These are phyloP conservation scores for Champsocephalus gunnari DNA, from an alignment of 2,797 vertebrate genomes.

Conservation along the genomic window DNA sequence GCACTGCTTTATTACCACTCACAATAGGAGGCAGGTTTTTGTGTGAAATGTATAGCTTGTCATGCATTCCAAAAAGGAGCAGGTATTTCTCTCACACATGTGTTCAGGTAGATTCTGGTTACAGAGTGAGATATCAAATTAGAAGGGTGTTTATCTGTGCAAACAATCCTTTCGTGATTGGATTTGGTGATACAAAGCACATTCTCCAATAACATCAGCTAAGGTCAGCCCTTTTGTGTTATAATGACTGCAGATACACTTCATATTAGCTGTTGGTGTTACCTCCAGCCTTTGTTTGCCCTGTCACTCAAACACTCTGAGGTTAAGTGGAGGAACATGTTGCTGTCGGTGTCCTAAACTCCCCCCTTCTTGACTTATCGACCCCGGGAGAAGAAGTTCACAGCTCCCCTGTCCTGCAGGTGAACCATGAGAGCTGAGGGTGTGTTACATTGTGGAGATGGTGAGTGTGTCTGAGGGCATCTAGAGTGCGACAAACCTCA, in stretches of 20 bases:
- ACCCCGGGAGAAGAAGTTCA: constrained; percentile 39
- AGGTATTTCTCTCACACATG: constrained; percentile 42
- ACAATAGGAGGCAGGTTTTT: constrained; percentile 60
- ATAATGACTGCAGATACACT: constrained; percentile 62
- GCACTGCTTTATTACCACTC: constrained; percentile 53
- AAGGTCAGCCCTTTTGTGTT: constrained; percentile 44
- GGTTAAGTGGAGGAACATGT: constrained; percentile 53
- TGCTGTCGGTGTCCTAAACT: constrained; percentile 39
- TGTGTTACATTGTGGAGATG: constrained; percentile 45
- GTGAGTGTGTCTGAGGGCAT: constrained; percentile 71
- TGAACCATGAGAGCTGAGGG: constrained; percentile 62
- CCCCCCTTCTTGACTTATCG: constrained; percentile 25
- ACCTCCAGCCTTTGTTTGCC: constrained; percentile 58
- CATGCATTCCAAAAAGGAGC: constrained; percentile 32
- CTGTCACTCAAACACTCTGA: constrained; percentile 52
- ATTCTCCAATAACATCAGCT: constrained; percentile 31
- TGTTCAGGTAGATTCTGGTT: constrained; percentile 36
- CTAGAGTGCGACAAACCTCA: constrained; percentile 60
- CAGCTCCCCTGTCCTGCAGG: constrained; percentile 54
- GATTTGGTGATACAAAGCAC: constrained; percentile 29
- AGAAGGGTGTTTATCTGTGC: constrained; percentile 71
- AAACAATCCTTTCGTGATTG: constrained; percentile 49
- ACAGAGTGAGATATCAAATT: constrained; percentile 63
- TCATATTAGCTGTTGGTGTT: constrained; percentile 57
- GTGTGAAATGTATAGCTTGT: constrained; percentile 66